These are phyloP conservation scores for Melanotaenia nigrans DNA, from an alignment of 2,797 vertebrate species.

Conservation along the genomic window DNA sequence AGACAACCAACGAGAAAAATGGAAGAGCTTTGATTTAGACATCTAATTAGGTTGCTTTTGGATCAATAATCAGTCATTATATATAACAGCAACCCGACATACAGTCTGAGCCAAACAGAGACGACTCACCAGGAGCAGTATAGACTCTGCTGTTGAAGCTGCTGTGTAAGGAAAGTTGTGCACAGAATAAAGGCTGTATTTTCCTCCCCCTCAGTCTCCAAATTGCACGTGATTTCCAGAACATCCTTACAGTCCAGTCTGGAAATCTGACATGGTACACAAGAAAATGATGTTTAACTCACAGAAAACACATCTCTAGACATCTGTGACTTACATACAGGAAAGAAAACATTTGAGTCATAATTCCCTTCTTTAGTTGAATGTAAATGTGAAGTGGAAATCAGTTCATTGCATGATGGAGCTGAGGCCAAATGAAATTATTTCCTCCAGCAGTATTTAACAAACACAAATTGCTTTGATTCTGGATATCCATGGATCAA, in stretches of 20 bases:
- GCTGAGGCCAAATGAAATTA: background rate
- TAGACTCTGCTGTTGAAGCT: conserved; percentile 93
- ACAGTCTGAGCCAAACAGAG: background rate
- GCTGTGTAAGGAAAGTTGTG: conserved; percentile 97
- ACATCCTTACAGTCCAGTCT: conserved; percentile 95
- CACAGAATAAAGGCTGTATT: conserved; percentile 96
- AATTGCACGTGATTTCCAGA: conserved; percentile 94
- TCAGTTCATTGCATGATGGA: background rate
- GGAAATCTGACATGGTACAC: conserved; percentile 86
- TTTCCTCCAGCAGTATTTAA: background rate
- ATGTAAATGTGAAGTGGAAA: background rate
- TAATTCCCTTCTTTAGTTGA: background rate
- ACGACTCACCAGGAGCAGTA: conserved; percentile 95
- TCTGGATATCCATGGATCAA: background rate
- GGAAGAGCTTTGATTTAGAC: background rate
- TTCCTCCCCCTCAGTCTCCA: conserved; percentile 96
- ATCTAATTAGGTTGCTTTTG: background rate
- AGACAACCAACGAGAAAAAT: background rate
- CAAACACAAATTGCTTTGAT: background rate
- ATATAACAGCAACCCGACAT: background rate
- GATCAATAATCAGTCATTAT: background rate
- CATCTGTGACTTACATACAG: background rate
- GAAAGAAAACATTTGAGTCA: background rate
- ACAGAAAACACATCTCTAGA: background rate
- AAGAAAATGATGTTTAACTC: conserved; percentile 8